Base-by-base conservation (phyloP, 2,888 invertebrate genomes). In the Mythimna loreyi region DNA sequence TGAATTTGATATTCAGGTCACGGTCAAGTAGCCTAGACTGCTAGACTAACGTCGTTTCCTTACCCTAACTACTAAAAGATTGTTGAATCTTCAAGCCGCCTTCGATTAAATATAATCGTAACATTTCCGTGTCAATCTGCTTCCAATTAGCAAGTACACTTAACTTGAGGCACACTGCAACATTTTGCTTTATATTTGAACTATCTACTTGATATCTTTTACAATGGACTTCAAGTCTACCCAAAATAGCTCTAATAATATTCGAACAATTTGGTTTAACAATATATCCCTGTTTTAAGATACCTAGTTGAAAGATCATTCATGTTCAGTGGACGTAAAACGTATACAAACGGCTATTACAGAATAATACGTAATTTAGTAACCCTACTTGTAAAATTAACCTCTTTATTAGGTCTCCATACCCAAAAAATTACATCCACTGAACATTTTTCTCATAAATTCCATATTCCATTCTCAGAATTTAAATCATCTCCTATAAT, bases 131-230 rank as follows among this genome's bases (percentile, higher is more conserved):
- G 65, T 65, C 62, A 58, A 63, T 63, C 47, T 58, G 67, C 59
- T 62, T 52, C 40, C 21, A 13, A 60, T 69, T 53, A 63, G 21
- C 70, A 57, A 79, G 16, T 40, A 40, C 40, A 40, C 40, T 40
- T 40, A 40, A 40, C 40, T 40, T 43, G 75, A 75, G 72, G 65
- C 68, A 77, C 74, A 56, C 72, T 55, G 61, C 73, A 52, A 64
- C 64, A 75, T 66, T 81, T 47, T 63, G 43, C 66, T 67, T 36
- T 67, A 64, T 59, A 70, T 76, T 70, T 69, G 59, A 74, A 70
- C 76, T 74, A 83, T 81, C 83, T 79, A 79, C 82, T 82, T 62
- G 73, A 72, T 80, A 78, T 83, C 72, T 75, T 71, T 70, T 36
- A 63, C 67, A 70, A 55, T 66, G 66, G 72, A 80, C 67, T 52